Evolutionary conservation across 2,888 invertebrate species (phyloP), one percentile per base, ranked within the genome.

Genomic region (Gisinianus flammeolus): DNA sequence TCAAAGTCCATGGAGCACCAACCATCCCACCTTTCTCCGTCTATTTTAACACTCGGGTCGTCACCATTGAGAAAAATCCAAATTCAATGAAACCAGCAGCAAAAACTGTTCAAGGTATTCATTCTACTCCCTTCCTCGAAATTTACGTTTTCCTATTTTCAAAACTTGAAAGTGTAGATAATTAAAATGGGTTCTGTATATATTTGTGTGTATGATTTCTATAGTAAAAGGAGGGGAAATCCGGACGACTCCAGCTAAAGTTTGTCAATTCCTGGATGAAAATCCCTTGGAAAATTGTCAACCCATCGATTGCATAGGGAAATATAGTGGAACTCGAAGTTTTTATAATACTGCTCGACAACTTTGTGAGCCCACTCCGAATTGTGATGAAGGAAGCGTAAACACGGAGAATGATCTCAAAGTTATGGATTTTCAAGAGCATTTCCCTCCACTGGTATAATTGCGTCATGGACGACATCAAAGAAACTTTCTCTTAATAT

Each of bases 271-370:
- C n/a, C n/a, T 74, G 8, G 73, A 74, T n/a, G 22, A 64, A n/a
- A 44, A 74, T 64, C 73, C 73, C 2, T n/a, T 74, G 19, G n/a
- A n/a, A 52, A 26, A 44, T 28, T 74, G 73, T 62, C n/a, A 64
- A 26, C 73, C 73, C 1, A 35, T 74, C 0, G 26, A 66, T 28
- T 74, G 73, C 33, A 44, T 64, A 10, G 35, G 31, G 35, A 74
- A 74, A 26, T 74, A 74, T 44, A 28, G 16, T 2, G 73, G 73
- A 12, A 64, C 33, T 44, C 35, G 73, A 16, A 74, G 73, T 44
- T 74, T 64, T 26, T 74, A 22, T 26, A 74, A 74, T 44, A 0
- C 19, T 8, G 24, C 22, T 0, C 19, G 0, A 24, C 12, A 44
- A 19, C 1, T 28, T 16, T 74, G 73, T 64, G 73, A 64, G n/a